Evolutionary conservation across 1,140 invertebrate species (phyloP).

Genomic region (Nixonia krombeini): DNA sequence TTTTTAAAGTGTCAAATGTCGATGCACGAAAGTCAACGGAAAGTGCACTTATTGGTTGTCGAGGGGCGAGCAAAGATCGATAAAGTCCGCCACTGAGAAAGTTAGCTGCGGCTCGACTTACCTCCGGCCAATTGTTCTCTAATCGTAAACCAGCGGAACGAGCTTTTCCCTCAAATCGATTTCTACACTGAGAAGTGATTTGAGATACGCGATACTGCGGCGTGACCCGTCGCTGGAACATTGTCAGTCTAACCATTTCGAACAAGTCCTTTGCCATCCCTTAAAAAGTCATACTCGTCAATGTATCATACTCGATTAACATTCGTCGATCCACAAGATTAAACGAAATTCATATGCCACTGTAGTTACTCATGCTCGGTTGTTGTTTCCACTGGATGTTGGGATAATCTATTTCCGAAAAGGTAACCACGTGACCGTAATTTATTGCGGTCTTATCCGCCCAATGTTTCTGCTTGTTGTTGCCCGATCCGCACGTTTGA

Average conservation of each 20-base stretch:
- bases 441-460: conserved; percentile 20
- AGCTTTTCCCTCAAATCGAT: conserved; percentile 15
- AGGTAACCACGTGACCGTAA: neutral
- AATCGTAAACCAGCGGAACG: conserved; percentile 17
- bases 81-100: conserved; percentile 30
- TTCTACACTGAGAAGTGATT: conserved; percentile 13
- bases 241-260: no score
- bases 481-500: neutral
- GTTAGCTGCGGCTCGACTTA: conserved; percentile 17
- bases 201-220: conserved; percentile 8
- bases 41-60: conserved; percentile 26
- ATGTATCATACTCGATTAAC: no score
- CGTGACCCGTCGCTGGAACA: no score
- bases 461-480: neutral
- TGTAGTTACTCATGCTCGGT: no score
- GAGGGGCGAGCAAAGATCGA: conserved; percentile 31
- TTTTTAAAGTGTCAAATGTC: no score
- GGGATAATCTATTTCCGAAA: no score
- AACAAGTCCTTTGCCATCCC: no score
- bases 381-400: no score
- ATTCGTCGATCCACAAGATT: no score
- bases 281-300: no score
- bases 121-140: conserved; percentile 24
- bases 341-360: no score
- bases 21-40: no score